Evolutionary conservation across 2,113 vertebrate species (phyloP).

Genomic region (Accipiter cooperii): DNA sequence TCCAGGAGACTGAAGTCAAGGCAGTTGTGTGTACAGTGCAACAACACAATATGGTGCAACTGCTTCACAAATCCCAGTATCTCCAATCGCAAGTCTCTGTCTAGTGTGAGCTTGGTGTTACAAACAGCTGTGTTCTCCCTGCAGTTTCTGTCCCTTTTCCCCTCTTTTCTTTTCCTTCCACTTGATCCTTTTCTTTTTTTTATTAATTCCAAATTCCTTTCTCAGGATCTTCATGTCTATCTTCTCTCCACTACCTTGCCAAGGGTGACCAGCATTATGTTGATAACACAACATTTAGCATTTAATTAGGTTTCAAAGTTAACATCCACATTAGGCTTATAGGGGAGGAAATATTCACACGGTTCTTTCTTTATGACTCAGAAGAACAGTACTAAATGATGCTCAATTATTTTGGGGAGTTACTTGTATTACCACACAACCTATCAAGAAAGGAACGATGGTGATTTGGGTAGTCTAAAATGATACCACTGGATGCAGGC

Average conservation of each 20-base stretch:
- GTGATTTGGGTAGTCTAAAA: neutral
- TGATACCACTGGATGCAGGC: neutral
- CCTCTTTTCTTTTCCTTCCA: neutral
- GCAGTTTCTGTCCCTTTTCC: neutral
- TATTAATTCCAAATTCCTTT: neutral
- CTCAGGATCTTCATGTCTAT: neutral
- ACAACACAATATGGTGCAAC: fast-evolving
- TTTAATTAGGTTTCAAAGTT: neutral
- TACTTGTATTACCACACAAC: neutral
- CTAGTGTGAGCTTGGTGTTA: neutral
- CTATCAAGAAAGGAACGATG: neutral
- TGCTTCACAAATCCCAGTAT: neutral
- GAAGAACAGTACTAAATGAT: conserved; percentile 4
- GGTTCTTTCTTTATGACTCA: conserved; percentile 12
- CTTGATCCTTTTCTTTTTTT: neutral
- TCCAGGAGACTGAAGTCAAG: neutral
- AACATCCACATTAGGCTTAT: neutral
- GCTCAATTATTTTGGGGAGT: neutral
- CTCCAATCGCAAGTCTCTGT: neutral
- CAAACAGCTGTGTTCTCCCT: neutral
- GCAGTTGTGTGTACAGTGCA: neutral
- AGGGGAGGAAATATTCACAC: neutral
- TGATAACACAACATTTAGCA: neutral
- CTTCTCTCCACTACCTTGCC: neutral
- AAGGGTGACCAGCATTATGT: neutral